These are phyloP conservation scores for Paralichthys olivaceus DNA, from an alignment of 2,113 vertebrate species.

Conservation along the genomic window DNA sequence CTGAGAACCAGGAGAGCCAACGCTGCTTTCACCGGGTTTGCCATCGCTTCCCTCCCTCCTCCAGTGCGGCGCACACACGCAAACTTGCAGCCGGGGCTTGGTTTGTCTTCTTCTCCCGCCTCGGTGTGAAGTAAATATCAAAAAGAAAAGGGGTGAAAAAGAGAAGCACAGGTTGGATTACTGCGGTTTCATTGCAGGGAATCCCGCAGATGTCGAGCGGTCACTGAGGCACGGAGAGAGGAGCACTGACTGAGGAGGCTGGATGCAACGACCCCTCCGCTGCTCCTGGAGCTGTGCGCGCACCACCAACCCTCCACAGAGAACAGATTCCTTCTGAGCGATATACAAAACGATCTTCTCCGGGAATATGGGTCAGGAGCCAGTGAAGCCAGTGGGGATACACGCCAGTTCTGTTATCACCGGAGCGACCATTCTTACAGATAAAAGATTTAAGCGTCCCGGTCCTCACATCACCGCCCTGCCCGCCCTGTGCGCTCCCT, in stretches of 20 bases:
- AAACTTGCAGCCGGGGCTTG: slow-evolving; percentile 62
- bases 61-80: slow-evolving; percentile 55
- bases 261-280: slow-evolving; percentile 37
- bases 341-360: slow-evolving; percentile 25
- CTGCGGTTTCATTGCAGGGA: slow-evolving; percentile 27
- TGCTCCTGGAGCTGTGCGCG: slow-evolving; percentile 65
- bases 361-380: slow-evolving; percentile 15
- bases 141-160: background rate
- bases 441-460: slow-evolving; percentile 62
- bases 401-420: slow-evolving; percentile 34
- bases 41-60: slow-evolving; percentile 71
- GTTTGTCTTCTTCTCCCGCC: slow-evolving; percentile 4
- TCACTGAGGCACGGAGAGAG: slow-evolving; percentile 31
- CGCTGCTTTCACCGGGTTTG: slow-evolving; percentile 71
- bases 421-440: slow-evolving; percentile 43
- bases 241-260: slow-evolving; percentile 37
- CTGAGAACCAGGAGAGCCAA: slow-evolving; percentile 74
- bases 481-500: slow-evolving; percentile 44
- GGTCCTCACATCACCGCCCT: slow-evolving; percentile 37
- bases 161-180: slow-evolving; percentile 8
- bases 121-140: slow-evolving; percentile 5
- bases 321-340: slow-evolving; percentile 9
- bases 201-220: slow-evolving; percentile 8
- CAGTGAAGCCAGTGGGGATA: slow-evolving; percentile 26
- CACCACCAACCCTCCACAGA: slow-evolving; percentile 32